Conservation (phyloP, 1,140 invertebrate genomes). For the Bradynema listronoti region DNA sequence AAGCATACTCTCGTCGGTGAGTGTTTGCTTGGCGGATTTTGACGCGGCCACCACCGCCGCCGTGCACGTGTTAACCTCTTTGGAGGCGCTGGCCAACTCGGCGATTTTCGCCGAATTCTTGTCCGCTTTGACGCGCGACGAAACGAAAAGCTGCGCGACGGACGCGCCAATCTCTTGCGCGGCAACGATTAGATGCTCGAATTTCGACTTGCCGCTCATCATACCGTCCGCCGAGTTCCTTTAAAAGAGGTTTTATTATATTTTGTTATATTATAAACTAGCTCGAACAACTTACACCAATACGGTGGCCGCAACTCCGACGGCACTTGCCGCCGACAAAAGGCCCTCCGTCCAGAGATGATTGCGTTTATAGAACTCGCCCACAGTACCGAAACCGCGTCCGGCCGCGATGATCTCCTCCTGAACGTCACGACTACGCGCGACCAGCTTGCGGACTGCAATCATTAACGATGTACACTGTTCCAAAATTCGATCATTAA, state of each 20-base stretch:
- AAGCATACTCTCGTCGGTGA: constrained; percentile 73
- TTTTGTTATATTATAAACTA: neutral
- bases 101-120: constrained; percentile 71
- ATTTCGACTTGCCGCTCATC: constrained; percentile 63
- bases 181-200: constrained; percentile 86
- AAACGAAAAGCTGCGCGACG: constrained; percentile 90
- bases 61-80: constrained; percentile 77
- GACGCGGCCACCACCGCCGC: constrained; percentile 84
- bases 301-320: constrained; percentile 64
- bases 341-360: constrained; percentile 97
- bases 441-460: constrained; percentile 77
- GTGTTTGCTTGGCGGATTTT: constrained; percentile 74
- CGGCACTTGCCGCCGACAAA: constrained; percentile 89
- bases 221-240: constrained; percentile 65
- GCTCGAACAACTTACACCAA: constrained; percentile 31
- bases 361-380: constrained; percentile 94
- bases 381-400: constrained; percentile 68
- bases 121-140: constrained; percentile 82
- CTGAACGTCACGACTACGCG: constrained; percentile 79
- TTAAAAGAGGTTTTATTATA: constrained; percentile 33
- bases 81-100: constrained; percentile 74
- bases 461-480: constrained; percentile 89
- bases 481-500: constrained; percentile 92
- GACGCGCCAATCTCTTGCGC: constrained; percentile 94
- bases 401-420: constrained; percentile 81